Evolutionary conservation across 2,113 vertebrate species (phyloP).

Genomic region (human): GRCh38 chrX:53499001-53499500

Average conservation of each 20-base stretch:
- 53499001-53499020: too few relatives aligned
- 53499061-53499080: neutral
- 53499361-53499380: neutral
- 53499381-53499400: neutral
- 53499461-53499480: neutral
- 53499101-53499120: neutral
- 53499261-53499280: constrained; percentile 13
- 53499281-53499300: neutral
- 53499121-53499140: neutral
- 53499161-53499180: neutral
- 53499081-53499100: neutral
- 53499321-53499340: neutral
- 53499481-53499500: too few relatives aligned
- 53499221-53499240: neutral
- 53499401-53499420: neutral
- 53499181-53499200: neutral
- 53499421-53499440: neutral
- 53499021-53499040: too few relatives aligned
- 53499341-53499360: neutral
- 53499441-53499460: neutral
- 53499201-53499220: neutral
- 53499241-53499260: constrained; percentile 13
- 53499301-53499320: neutral
- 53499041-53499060: neutral
- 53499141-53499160: neutral